Conservation (phyloP, 1,140 invertebrate species). For the Drosophila hydei region DNA sequence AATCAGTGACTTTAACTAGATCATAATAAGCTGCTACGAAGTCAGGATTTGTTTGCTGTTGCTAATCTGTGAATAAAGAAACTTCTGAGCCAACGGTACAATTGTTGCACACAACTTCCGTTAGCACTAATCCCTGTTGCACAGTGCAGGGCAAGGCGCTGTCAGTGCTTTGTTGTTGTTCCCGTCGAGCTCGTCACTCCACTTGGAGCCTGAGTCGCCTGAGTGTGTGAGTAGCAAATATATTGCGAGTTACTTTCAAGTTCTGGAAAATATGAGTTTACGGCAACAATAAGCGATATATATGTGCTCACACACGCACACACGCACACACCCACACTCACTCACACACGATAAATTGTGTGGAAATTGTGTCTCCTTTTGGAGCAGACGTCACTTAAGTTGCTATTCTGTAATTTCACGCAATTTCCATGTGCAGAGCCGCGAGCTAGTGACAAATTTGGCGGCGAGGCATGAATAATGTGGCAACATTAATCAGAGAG, state of each 20-base stretch:
- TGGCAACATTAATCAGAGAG: constrained; percentile 35
- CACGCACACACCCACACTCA: neutral
- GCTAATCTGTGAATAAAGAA: too few relatives aligned
- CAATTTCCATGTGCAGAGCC: constrained; percentile 26
- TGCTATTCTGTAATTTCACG: constrained; percentile 29
- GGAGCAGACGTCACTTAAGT: constrained; percentile 18
- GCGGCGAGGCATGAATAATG: constrained; percentile 40
- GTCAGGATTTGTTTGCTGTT: too few relatives aligned
- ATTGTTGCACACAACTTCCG: too few relatives aligned
- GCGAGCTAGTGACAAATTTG: constrained; percentile 40
- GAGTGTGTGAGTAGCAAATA: constrained; percentile 47
- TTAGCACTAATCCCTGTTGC: constrained; percentile 1
- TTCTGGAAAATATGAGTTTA: constrained; percentile 59
- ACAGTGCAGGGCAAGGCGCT: constrained; percentile 20
- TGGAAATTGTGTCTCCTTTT: constrained; percentile 2
- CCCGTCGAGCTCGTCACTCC: constrained; percentile 15
- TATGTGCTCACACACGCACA: neutral
- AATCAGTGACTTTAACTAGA: too few relatives aligned
- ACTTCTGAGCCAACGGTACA: too few relatives aligned
- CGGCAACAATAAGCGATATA: constrained; percentile 41
- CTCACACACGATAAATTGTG: neutral
- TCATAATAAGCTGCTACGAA: too few relatives aligned
- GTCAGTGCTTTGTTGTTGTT: constrained; percentile 7
- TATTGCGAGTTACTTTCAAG: constrained; percentile 42
- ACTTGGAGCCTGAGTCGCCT: neutral